Percentiles rank a stretch among this genome's conserved stretches.
Evolutionary conservation across 23 tunicate genomes (phyloP).

Genomic region (Aplidium turbinatum): DNA sequence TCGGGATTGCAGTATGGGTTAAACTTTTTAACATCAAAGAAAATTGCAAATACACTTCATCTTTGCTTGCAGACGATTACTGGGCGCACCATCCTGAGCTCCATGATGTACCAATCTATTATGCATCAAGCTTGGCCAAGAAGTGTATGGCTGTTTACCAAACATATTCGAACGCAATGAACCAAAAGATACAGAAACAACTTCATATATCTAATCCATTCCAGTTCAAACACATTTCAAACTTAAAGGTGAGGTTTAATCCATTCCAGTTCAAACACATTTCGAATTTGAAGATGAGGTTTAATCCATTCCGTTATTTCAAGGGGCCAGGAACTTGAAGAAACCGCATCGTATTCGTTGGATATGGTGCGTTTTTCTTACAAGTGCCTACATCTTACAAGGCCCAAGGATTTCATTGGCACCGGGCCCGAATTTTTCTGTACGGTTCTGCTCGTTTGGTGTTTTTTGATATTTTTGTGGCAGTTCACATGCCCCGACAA

Average conservation of each 20-base stretch:
- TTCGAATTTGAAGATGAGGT: slow-evolving; percentile 81
- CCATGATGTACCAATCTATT: slow-evolving; percentile 94
- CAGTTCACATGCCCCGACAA: too few relatives aligned
- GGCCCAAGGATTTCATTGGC: too few relatives aligned
- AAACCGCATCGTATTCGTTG: too few relatives aligned
- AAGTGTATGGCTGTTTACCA: slow-evolving; percentile 98
- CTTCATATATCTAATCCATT: slow-evolving; percentile 81
- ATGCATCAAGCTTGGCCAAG: slow-evolving; percentile 95
- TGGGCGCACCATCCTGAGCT: slow-evolving; percentile 94
- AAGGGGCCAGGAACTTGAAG: too few relatives aligned
- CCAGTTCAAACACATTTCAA: slow-evolving; percentile 91
- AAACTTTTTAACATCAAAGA: too few relatives aligned
- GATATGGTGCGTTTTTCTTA: too few relatives aligned
- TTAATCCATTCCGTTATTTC: not conserved
- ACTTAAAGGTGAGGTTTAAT: slow-evolving; percentile 79
- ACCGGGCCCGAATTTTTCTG: too few relatives aligned
- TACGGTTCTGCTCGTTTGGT: too few relatives aligned
- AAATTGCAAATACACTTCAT: too few relatives aligned
- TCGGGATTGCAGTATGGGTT: too few relatives aligned
- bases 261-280: slow-evolving; percentile 97
- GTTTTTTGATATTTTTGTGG: too few relatives aligned
- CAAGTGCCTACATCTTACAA: too few relatives aligned
- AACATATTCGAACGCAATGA: slow-evolving; percentile 98
- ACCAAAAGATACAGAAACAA: slow-evolving; percentile 86
- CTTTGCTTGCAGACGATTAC: slow-evolving; percentile 69